Percentiles rank a stretch among this genome's conserved stretches.
phyloP scores from a whole-genome alignment of 2,113 vertebrate genomes.

The Psammodynastes pulverulentus region DNA sequence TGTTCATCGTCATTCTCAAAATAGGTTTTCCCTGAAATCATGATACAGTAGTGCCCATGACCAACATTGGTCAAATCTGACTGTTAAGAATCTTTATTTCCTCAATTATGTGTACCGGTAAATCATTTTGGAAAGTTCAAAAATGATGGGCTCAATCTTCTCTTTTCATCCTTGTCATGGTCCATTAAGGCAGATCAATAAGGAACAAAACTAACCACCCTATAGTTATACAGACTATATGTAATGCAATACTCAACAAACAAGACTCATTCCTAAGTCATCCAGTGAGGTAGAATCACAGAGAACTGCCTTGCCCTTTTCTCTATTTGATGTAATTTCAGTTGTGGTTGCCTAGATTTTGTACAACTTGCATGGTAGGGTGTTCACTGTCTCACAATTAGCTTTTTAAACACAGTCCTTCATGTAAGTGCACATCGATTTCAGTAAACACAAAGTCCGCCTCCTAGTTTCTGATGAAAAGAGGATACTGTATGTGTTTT shows the following conservation, averaged over 20 bases:
- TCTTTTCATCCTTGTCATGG: not conserved
- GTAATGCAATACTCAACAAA: not conserved
- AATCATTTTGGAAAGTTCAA: not conserved
- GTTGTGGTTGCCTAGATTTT: constrained; percentile 39
- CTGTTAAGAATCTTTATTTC: not conserved
- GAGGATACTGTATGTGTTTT: constrained; percentile 44
- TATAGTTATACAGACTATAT: not conserved
- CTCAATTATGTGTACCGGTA: not conserved
- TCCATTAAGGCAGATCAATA: not conserved
- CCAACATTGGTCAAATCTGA: not conserved
- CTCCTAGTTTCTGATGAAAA: constrained; percentile 47
- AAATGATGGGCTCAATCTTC: not conserved
- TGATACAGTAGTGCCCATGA: not conserved
- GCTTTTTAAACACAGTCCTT: constrained; percentile 53
- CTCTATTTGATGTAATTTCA: constrained; percentile 44
- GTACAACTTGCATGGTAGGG: constrained; percentile 45
- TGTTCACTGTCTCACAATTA: constrained; percentile 61
- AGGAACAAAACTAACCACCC: not conserved
- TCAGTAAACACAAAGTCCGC: constrained; percentile 39
- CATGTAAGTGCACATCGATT: constrained; percentile 43
- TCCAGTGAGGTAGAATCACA: constrained; percentile 49
- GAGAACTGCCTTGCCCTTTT: constrained; percentile 36
- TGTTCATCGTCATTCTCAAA: not conserved
- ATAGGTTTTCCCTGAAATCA: not conserved
- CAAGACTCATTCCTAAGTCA: constrained; percentile 38